These are phyloP conservation scores for Callocephalon fimbriatum DNA, from an alignment of 2,113 vertebrate genomes.

Conservation along the genomic window DNA sequence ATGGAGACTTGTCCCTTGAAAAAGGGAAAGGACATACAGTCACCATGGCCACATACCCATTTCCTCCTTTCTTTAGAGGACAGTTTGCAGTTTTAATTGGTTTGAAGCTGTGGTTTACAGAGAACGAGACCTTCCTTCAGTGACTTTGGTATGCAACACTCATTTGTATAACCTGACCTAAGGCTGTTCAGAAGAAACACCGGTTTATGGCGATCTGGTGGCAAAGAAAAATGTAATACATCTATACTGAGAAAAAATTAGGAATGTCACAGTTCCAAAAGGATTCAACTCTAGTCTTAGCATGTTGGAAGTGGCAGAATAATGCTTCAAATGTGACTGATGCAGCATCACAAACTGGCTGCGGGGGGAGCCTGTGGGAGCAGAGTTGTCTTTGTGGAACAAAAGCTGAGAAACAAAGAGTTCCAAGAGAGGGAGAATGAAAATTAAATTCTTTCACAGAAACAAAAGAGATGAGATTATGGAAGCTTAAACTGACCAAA, in stretches of 20 bases:
- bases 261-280: neutral
- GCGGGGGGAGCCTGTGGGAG: neutral
- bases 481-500: neutral
- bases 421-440: neutral
- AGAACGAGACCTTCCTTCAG: neutral
- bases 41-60: neutral
- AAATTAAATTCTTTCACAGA: neutral
- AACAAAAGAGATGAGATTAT: neutral
- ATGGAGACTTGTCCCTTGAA: neutral
- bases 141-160: neutral
- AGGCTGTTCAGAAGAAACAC: neutral
- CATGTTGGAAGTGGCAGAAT: neutral
- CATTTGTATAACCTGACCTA: neutral
- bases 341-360: neutral
- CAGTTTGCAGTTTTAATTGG: neutral
- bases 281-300: neutral
- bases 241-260: neutral
- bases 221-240: neutral
- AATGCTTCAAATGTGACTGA: neutral
- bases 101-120: neutral
- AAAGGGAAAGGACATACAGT: neutral
- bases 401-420: neutral
- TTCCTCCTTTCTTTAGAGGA: neutral
- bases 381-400: neutral
- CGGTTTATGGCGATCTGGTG: neutral